Evolutionary conservation across 2,888 invertebrate genomes (phyloP), one percentile per base, ranked within the genome.

Genomic region (Cephalotes varians): DNA sequence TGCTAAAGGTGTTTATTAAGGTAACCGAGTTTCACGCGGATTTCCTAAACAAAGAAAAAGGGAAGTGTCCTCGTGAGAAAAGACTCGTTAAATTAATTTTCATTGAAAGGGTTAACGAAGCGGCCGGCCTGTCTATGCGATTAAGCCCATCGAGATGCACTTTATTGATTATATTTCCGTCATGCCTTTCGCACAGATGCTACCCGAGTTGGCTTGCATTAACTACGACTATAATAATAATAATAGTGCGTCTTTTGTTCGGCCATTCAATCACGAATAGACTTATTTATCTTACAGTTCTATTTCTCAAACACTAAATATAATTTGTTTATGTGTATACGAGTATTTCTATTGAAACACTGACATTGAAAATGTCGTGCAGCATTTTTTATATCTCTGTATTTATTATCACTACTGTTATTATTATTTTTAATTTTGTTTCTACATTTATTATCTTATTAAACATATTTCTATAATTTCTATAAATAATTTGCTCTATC

Each of bases 81-180:
- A 72, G 72, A 40, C 54, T 65, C 56, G 77, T 79, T 79, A 79
- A 79, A 79, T 79, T 79, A 71, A 79, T 79, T 79, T 79, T 56
- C 72, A 79, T 77, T 40, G 56, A 71, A 79, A 79, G 77, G 56
- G 77, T 79, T 72, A 79, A 79, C 77, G 77, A 79, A 56, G 72
- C 72, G 71, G 56, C 77, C 34, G 77, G 54, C 71, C 72, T 77
- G 71, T 69, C 71, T 34, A 79, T 79, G 72, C 77, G 72, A 79
- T 79, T 72, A 79, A 79, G 31, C 77, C 72, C 77, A 77, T 77
- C 77, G 77, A 72, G 77, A 79, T 79, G 72, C 77, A 79, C 72
- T 79, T 79, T 79, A 79, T 79, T 79, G 77, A 79, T 79, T 77
- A 71, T 77, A 77, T 71, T 79, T 79, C 56, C 77, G 72, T 71